A percentile compares a stretch with the other conserved stretches of the same genome.
Conservation (phyloP, 2,888 invertebrate genomes). For the Anodontia alba region DNA sequence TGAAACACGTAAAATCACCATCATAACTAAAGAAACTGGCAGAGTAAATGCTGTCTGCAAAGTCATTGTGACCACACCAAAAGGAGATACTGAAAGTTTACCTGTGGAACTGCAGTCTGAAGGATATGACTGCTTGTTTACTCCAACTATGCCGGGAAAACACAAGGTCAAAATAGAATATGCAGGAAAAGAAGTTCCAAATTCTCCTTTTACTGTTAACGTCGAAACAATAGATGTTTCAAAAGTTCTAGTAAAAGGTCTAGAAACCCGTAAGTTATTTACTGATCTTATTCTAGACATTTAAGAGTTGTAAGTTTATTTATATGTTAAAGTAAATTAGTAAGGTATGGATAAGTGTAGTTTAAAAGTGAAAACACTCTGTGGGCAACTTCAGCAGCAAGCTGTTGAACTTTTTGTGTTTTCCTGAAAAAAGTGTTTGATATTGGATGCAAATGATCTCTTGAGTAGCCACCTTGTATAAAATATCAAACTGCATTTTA, state of each 20-base stretch:
- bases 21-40: conserved; percentile 60
- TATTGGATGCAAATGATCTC: too few relatives aligned
- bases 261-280: conserved; percentile 92
- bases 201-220: conserved; percentile 84
- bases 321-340: too few relatives aligned
- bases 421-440: too few relatives aligned
- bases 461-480: too few relatives aligned
- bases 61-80: conserved; percentile 79
- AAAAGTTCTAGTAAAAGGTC: conserved; percentile 93
- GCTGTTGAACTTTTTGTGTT: too few relatives aligned
- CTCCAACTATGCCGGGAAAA: conserved; percentile 84
- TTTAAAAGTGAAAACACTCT: too few relatives aligned
- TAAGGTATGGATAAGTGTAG: too few relatives aligned
- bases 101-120: conserved; percentile 91
- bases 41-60: conserved; percentile 58
- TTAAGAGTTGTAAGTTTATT: neutral
- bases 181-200: conserved; percentile 84
- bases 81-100: conserved; percentile 88
- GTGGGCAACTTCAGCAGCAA: too few relatives aligned
- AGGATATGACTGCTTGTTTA: conserved; percentile 86
- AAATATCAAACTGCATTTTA: too few relatives aligned
- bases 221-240: conserved; percentile 89
- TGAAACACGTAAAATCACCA: conserved; percentile 51
- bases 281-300: neutral
- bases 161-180: conserved; percentile 84